Evolutionary conservation across 2,113 vertebrate species (phyloP), one percentile per base, ranked within the genome.

Genomic region (Pseudopodoces humilis): DNA sequence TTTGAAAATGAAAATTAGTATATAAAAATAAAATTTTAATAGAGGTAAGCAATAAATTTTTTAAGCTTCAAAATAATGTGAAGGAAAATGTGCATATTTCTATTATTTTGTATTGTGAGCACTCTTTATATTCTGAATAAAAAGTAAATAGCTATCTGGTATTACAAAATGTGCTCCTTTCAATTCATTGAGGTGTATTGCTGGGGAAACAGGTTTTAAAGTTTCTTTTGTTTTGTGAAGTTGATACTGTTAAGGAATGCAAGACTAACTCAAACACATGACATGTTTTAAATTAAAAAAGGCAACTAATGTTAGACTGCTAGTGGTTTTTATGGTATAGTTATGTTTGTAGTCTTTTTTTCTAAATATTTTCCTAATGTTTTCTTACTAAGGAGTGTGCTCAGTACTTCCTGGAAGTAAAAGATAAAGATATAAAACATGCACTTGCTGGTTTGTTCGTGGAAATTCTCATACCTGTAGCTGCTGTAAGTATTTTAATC

Each of bases 401-500:
- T 79, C 99, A 99, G 60, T 99, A 99, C 98, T 99, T 99, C 97
- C 98, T 99, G 97, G 99, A 99, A 98, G 99, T 99, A 81, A 99
- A 99, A 98, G 99, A 99, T 97, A 99, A 99, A 97, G 99, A 99
- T 96, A 98, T 99, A 96, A 99, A 99, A 88, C 99, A 99, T 87
- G 99, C 99, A 43, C 98, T 99, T 91, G 99, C 99, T 65, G 99
- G 99, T 94, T 98, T 99, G 89, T 99, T 99, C 97, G 99, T 99
- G 85, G 99, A 99, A 98, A 99, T 99, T 96, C 99, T 99, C 90
- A 99, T 99, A 92, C 99, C 99, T 92, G 99, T 99, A 59, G 99
- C 99, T 97, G 99, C 99, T 98, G 99, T 99, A 97, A 99, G 99
- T 99, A 97, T 91, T 86, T n/a, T 28, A 2, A 56, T 85, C 70